These are phyloP conservation scores for Buphagus erythrorhynchus DNA, from an alignment of 2,797 vertebrate species.

Conservation along the genomic window DNA sequence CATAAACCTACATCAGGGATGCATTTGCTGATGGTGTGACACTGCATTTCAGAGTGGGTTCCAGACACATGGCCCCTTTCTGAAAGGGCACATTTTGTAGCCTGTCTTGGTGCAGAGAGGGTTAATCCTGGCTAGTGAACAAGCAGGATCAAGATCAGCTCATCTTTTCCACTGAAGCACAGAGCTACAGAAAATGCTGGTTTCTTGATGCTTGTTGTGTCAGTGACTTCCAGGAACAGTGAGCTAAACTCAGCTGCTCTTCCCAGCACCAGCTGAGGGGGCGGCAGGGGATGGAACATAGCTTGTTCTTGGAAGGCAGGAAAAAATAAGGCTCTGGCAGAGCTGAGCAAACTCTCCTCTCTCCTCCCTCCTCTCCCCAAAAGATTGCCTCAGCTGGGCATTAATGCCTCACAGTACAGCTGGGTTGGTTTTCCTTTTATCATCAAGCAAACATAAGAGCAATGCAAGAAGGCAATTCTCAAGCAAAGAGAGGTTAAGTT, in stretches of 20 bases:
- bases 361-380: neutral
- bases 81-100: neutral
- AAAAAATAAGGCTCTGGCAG: constrained; percentile 65
- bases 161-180: constrained; percentile 61
- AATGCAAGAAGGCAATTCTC: neutral
- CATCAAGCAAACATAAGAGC: constrained; percentile 21
- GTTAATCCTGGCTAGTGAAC: constrained; percentile 6
- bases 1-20: neutral
- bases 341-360: neutral
- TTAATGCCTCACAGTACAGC: neutral
- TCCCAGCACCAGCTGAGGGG: constrained; percentile 72
- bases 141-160: constrained; percentile 18
- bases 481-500: neutral
- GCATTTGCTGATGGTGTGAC: neutral
- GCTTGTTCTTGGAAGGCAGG: constrained; percentile 73
- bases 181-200: constrained; percentile 18
- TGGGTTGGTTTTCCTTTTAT: neutral
- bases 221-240: constrained; percentile 70
- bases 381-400: too few species aligned
- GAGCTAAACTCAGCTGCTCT: constrained; percentile 69
- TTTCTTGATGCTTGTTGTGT: constrained; percentile 51
- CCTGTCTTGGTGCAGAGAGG: neutral
- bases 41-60: neutral
- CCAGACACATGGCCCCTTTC: neutral
- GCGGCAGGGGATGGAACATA: constrained; percentile 61